phyloP scores from a whole-genome alignment of 2,113 vertebrate genomes.

The Phycodurus eques region DNA sequence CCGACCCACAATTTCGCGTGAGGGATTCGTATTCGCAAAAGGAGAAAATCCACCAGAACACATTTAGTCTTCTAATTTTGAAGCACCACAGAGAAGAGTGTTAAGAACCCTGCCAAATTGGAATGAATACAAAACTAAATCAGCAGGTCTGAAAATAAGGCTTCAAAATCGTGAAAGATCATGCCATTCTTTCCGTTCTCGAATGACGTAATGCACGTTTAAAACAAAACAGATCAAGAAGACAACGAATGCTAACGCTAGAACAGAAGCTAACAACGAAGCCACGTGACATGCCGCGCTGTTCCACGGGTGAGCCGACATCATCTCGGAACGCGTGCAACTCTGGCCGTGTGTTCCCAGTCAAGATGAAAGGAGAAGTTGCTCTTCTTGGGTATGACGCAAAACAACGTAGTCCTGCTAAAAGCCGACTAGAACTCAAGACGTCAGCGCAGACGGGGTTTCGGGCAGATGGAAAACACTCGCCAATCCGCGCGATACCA shows the following conservation, averaged over 20 bases:
- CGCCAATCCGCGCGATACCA: conserved; percentile 34
- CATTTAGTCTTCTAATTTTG: no score
- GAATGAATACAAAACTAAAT: no score
- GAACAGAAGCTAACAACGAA: not conserved
- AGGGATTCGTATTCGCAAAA: no score
- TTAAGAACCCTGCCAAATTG: no score
- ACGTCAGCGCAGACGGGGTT: not conserved
- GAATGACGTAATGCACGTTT: no score
- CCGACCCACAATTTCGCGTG: no score
- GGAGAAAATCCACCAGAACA: no score
- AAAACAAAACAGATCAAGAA: no score
- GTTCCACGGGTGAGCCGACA: not conserved
- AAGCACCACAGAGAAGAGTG: no score
- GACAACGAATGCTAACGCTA: not conserved
- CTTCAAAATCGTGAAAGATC: no score
- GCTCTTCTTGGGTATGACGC: conserved; percentile 19
- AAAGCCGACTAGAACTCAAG: conserved; percentile 37
- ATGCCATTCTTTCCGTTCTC: no score
- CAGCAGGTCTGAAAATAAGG: no score
- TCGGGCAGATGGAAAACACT: conserved; percentile 37
- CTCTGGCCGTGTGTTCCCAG: conserved; percentile 22
- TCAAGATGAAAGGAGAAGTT: conserved; percentile 40
- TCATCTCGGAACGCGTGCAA: not conserved
- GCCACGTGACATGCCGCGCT: not conserved
- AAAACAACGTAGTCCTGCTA: conserved; percentile 20